Conservation (phyloP, 2,797 vertebrate genomes). For the Sebastolobus altivelis region DNA sequence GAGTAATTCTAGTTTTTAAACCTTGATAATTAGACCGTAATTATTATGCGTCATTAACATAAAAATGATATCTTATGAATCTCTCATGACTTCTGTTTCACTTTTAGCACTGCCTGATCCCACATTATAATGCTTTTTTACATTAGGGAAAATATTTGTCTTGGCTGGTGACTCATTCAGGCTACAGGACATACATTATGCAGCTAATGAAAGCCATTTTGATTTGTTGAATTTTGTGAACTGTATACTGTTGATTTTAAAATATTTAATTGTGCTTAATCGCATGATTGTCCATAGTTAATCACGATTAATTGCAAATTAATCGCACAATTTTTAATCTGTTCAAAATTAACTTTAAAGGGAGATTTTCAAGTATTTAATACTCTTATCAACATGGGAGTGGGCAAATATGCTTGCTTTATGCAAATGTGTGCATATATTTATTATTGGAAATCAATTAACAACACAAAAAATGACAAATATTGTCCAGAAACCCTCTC, state of each 20-base stretch:
- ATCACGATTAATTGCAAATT: too few relatives aligned
- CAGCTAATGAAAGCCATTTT: conserved; percentile 17
- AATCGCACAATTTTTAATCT: too few relatives aligned
- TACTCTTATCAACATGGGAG: too few relatives aligned
- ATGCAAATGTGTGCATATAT: too few relatives aligned
- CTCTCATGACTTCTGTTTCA: background rate
- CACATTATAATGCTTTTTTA: conserved; percentile 14
- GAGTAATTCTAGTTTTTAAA: background rate
- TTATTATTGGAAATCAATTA: too few relatives aligned
- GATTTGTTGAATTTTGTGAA: background rate
- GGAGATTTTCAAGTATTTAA: too few relatives aligned
- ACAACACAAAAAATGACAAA: too few relatives aligned
- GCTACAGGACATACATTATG: background rate
- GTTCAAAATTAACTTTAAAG: too few relatives aligned
- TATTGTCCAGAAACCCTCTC: too few relatives aligned
- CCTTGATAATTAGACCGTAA: background rate
- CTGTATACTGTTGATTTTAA: background rate
- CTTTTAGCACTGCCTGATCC: conserved; percentile 22
- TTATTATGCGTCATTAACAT: conserved; percentile 6
- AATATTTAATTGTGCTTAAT: too few relatives aligned
- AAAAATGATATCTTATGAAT: conserved; percentile 11
- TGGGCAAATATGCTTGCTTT: too few relatives aligned
- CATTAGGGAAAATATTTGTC: conserved; percentile 27
- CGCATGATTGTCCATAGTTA: too few relatives aligned
- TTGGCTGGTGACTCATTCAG: conserved; percentile 26